These are phyloP conservation scores for Agriopis marginaria DNA, from an alignment of 2,888 invertebrate genomes.

Conservation along the genomic window DNA sequence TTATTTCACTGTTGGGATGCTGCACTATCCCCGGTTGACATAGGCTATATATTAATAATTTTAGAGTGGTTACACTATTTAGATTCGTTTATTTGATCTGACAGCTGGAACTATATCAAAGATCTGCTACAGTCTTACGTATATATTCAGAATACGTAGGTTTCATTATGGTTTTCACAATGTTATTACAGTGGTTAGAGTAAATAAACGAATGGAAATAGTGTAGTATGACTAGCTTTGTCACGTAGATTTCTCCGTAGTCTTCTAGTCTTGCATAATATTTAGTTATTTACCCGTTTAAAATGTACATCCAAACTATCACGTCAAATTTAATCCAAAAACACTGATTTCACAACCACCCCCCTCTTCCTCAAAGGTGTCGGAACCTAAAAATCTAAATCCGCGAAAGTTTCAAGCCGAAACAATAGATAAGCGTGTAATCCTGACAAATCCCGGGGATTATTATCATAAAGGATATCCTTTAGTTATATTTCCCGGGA, in stretches of 20 bases:
- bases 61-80: too few relatives aligned
- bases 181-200: too few relatives aligned
- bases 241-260: neutral
- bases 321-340: neutral
- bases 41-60: too few relatives aligned
- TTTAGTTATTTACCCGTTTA: neutral
- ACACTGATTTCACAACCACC: neutral
- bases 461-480: constrained; percentile 43
- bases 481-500: constrained; percentile 36
- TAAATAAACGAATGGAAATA: too few relatives aligned
- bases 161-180: too few relatives aligned
- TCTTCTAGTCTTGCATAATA: neutral
- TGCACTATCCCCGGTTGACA: too few relatives aligned
- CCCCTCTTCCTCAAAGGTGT: constrained; percentile 16
- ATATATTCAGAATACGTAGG: too few relatives aligned
- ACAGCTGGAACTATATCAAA: too few relatives aligned
- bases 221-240: too few relatives aligned
- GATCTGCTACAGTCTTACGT: too few relatives aligned
- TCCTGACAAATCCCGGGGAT: constrained; percentile 41
- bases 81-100: too few relatives aligned
- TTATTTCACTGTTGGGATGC: too few relatives aligned
- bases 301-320: neutral
- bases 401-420: constrained; percentile 37
- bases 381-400: constrained; percentile 38
- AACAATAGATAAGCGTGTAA: constrained; percentile 47